These are phyloP conservation scores for Henricia sp. DNA, from an alignment of 53 echinoderm and acorn worm species.

Conservation along the genomic window DNA sequence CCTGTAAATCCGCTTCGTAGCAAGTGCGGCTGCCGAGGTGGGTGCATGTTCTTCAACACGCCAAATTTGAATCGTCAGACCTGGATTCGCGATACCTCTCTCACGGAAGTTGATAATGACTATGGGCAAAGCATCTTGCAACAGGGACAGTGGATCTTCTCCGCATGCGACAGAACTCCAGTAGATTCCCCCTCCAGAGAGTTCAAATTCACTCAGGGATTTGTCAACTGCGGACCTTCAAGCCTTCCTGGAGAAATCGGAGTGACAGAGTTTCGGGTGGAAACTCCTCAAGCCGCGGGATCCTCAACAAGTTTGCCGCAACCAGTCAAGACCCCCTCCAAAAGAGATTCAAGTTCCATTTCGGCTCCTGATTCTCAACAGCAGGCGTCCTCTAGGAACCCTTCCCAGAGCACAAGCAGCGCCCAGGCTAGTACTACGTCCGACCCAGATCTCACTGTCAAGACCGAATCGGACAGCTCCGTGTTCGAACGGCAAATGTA, in stretches of 20 bases:
- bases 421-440: slow-evolving; percentile 50
- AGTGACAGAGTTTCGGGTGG: neutral
- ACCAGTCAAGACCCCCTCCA: slow-evolving; percentile 42
- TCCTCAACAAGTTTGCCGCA: slow-evolving; percentile 5
- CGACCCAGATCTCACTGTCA: slow-evolving; percentile 32
- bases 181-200: slow-evolving; percentile 86
- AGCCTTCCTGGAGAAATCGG: slow-evolving; percentile 57
- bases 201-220: slow-evolving; percentile 94
- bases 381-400: slow-evolving; percentile 38
- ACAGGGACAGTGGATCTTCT: slow-evolving; percentile 89
- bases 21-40: slow-evolving; percentile 94
- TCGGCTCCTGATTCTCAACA: slow-evolving; percentile 53
- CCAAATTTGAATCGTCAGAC: slow-evolving; percentile 42
- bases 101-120: slow-evolving; percentile 68
- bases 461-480: slow-evolving; percentile 44
- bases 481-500: slow-evolving; percentile 40
- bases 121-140: slow-evolving; percentile 92
- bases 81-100: slow-evolving; percentile 1
- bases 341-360: slow-evolving; percentile 54
- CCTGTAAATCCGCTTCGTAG: slow-evolving; percentile 24
- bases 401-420: slow-evolving; percentile 73
- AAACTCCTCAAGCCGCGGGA: neutral
- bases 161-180: slow-evolving; percentile 86
- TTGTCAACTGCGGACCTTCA: slow-evolving; percentile 64
- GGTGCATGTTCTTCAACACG: slow-evolving; percentile 86